Evolutionary conservation across 2,797 vertebrate species (phyloP).

Genomic region (Moxostoma hubbsi): DNA sequence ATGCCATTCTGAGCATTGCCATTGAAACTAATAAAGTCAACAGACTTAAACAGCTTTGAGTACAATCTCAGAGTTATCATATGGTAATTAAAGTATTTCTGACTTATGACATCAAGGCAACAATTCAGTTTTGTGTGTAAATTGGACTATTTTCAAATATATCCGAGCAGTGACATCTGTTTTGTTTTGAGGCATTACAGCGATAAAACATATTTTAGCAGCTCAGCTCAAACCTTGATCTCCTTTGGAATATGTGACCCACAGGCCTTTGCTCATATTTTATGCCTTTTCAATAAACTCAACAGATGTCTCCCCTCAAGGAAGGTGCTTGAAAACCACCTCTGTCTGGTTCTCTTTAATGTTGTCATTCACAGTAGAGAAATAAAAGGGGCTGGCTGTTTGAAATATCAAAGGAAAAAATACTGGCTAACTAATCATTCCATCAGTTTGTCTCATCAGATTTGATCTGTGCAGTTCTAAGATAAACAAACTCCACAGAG

Average conservation of each 20-base stretch:
- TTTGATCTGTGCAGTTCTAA: constrained; percentile 3
- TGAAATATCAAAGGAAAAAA: constrained; percentile 60
- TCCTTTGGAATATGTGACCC: constrained; percentile 19
- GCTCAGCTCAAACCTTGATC: constrained; percentile 34
- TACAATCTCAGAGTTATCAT: not conserved
- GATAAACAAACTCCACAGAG: constrained; percentile 25
- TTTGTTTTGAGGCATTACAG: constrained; percentile 21
- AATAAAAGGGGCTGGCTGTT: constrained; percentile 52
- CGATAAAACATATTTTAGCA: constrained; percentile 20
- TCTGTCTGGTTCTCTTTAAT: constrained; percentile 54
- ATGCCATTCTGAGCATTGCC: no score
- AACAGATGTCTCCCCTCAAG: constrained; percentile 57
- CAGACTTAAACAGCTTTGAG: constrained; percentile 11
- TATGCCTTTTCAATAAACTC: constrained; percentile 50
- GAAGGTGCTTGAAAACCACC: constrained; percentile 56
- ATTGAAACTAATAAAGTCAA: constrained; percentile 33
- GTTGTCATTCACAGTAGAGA: constrained; percentile 34
- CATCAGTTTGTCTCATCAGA: constrained; percentile 29
- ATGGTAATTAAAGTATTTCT: not conserved
- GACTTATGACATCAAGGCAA: not conserved
- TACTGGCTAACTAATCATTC: constrained; percentile 43
- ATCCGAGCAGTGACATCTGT: constrained; percentile 18
- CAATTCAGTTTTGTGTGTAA: not conserved
- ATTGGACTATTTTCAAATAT: not conserved
- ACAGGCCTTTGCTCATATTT: constrained; percentile 25